Base-by-base conservation (phyloP, 2,113 vertebrate species). In the Aldabrachelys gigantea region DNA sequence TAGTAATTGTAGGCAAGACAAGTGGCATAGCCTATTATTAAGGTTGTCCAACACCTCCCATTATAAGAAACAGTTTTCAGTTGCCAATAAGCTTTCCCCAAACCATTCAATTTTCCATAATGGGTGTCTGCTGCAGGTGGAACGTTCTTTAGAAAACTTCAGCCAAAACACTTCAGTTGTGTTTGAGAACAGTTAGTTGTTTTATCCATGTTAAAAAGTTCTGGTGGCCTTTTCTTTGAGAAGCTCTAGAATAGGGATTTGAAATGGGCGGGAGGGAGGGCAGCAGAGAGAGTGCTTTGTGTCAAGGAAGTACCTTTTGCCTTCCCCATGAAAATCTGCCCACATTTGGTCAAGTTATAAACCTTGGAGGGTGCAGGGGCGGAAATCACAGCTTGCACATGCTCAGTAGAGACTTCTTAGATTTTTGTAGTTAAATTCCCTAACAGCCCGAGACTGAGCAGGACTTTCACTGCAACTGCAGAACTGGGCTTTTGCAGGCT, bases 1-100 rank as follows among this genome's bases (percentile, higher is more conserved):
- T 72, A 91, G 93, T 84, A 97, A 95, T 94, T 89, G 93, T 10
- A 94, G 91, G 90, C 49, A 57, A 94, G 83, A 88, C 53, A 87
- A 90, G 84, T 92, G 89, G 50, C 47, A 19, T 89, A 89, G 27
- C 62, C 91, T 91, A 92, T 89, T 84, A 82, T 65, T 83, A 90
- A 93, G 85, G 17, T 87, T 94, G 35, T 53, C 90, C 85, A 84
- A 92, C 92, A 62, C 27, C 52, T 89, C 25, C 69, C 75, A 82
- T 17, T 80, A 91, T 72, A 54, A 78, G 14, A 85, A 0, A 0
- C 56, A 84, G 84, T 57, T 95, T 86, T 35, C 86, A 35, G 82
- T 72, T 1, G 78, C 31, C 86, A 80, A 86, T 84, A 95, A 95
- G 65, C 8, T 72, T 38, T 72, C 19, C 53, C 65, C n/a, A 95